Base-by-base conservation (phyloP, 2,888 invertebrate species). In the Hyposoter didymator region DNA sequence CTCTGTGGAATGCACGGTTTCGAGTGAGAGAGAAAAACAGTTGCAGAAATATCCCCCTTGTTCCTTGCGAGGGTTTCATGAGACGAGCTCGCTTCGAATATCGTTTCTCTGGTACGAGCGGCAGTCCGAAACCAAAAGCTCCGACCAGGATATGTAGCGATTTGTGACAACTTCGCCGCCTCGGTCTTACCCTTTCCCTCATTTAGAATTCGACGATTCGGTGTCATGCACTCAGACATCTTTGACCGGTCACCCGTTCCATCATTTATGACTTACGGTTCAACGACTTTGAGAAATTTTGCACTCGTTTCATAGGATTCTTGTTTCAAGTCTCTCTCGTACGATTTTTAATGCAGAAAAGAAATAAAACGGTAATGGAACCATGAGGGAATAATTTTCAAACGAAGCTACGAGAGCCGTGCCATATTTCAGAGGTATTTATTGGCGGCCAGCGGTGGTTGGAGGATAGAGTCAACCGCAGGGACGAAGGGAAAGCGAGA, bases 401-500 rank as follows among this genome's bases (percentile, higher is more conserved):
- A 85, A 55, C 66, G 49, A 39, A 78, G 73, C 59, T 49, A 64
- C 62, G 62, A 73, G 76, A 75, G 72, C 72, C 49, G 67, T 80
- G 74, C 84, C 87, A 87, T 89, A 89, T 88, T 89, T 89, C 83
- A 89, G 84, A 86, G 87, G 87, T 88, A 88, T 89, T 89, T 89
- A 89, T 88, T 88, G 87, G 78, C 66, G 76, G 80, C 70, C 74
- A 47, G 39, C 45, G 72, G 74, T 14, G 32, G 69, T 10, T 32
- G 82, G 49, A 76, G 62, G 22, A 45, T 45, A 59, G 39, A 62
- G 69, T 69, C 35, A 64, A 81, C 74, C 74, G 64, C 72, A 43
- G 49, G 39, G 19, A 74, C 28, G 35, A 70, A 74, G 80, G 47
- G 55, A 62, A 67, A 73, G 52, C 39, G 43, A 73, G 69, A 59